phyloP scores from a whole-genome alignment of 2,113 vertebrate genomes.

The Megaleporinus macrocephalus region DNA sequence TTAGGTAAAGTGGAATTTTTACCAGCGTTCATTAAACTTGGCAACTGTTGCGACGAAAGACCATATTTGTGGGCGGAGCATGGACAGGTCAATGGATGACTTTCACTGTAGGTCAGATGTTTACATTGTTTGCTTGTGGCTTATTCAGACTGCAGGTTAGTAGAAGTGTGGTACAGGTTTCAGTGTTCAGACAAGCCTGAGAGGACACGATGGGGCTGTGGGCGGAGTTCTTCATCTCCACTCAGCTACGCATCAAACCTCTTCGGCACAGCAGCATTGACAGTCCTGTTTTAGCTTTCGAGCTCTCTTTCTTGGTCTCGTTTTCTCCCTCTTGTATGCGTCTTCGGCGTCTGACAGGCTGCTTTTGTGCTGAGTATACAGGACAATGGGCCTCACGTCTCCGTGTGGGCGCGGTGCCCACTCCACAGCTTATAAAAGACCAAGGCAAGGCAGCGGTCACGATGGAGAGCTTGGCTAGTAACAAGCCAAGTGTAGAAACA shows the following conservation, averaged over 20 bases:
- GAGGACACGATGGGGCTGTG: background rate
- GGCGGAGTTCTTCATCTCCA: background rate
- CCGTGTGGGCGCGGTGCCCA: slow-evolving; percentile 45
- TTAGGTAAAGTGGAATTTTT: too few species aligned
- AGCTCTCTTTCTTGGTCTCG: slow-evolving; percentile 19
- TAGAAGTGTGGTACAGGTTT: background rate
- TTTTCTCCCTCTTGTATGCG: background rate
- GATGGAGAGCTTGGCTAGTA: slow-evolving; percentile 40
- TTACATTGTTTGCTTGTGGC: too few species aligned
- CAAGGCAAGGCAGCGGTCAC: slow-evolving; percentile 38
- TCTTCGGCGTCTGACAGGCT: slow-evolving; percentile 47
- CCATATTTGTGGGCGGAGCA: too few species aligned
- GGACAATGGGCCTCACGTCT: slow-evolving; percentile 48
- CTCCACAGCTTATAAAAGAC: slow-evolving; percentile 40
- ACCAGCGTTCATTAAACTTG: too few species aligned
- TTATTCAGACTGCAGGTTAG: background rate
- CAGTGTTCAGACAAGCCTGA: background rate
- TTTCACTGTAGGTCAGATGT: background rate
- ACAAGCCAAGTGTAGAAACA: slow-evolving; percentile 41
- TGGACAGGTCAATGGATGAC: background rate
- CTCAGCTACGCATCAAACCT: background rate
- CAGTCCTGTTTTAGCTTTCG: slow-evolving; percentile 23
- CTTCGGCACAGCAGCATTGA: slow-evolving; percentile 11
- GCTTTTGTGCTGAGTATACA: slow-evolving; percentile 50
- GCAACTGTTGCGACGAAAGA: too few species aligned